Evolutionary conservation across 2,888 invertebrate genomes (phyloP), one percentile per base, ranked within the genome.

Genomic region (Nemotelus pantherinus): DNA sequence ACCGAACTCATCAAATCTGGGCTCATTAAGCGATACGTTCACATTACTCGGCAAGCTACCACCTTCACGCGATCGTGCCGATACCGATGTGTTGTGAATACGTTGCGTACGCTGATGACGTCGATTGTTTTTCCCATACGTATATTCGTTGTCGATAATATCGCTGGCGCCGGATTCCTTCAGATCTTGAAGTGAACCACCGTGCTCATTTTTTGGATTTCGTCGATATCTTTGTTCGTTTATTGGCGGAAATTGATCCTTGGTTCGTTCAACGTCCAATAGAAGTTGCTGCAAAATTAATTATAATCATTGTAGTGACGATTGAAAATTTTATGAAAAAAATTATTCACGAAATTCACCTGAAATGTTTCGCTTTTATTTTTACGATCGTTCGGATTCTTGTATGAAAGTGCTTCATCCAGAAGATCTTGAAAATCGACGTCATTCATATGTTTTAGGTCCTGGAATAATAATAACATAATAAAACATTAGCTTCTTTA

Each of bases 341-440:
- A 44, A 55, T 0, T 25, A 25, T 25, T 25, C 25, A 25, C 25
- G 25, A 25, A 25, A 25, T 50, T 48, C 41, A 95, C 95, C 90
- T 93, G 92, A 87, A 95, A 95, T 78, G 93, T 90, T 87, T 90
- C 90, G 87, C 95, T 95, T 88, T 95, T 95, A 83, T 94, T 94
- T 87, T 94, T 93, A 81, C 93, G 90, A 86, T 95, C 95, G 88
- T 94, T 93, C 77, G 95, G 95, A 85, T 92, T 91, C 87, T 94
- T 94, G 88, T 95, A 95, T 81, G 91, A 92, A 85, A 94, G 92
- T 81, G 94, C 95, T 89, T 95, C 95, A 85, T 95, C 94, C 83
- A 95, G 88, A 81, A 95, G 89, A 78, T 93, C 93, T 83, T 92
- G 92, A 80, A 95, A 89, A 85, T 93, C 92, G 78, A 90, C 91